Base-by-base conservation (phyloP, 2,888 invertebrate genomes). In the Loripinus fragilis region DNA sequence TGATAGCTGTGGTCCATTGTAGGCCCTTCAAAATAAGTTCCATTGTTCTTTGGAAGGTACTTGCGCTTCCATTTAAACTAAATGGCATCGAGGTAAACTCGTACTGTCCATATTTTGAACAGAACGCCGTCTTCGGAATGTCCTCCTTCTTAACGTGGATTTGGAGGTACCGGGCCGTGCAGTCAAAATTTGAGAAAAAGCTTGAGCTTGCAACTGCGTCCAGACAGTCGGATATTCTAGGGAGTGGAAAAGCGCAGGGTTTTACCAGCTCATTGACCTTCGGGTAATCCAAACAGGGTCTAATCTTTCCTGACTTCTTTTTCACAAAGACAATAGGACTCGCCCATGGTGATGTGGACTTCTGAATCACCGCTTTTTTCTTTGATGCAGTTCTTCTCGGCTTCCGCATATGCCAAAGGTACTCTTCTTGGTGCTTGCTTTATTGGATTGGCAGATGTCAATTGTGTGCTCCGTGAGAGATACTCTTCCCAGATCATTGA, bases 41-140 rank as follows among this genome's bases (percentile, higher is more conserved):
- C 50, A 85, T 83, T 5, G 68, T 30, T 66, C 80, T 65, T 60
- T 85, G 75, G 33, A 83, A 82, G 23, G 74, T 76, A 15, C 74
- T 70, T 2, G 74, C 70, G 30, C 71, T 71, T 42, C 75, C 76
- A 5, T 33, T 69, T 15, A 85, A 64, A n/a, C 83, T 81, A 64
- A 79, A 71, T 20, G 78, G 74, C 68, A 80, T 76, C 23, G 74
- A 66, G 28, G 35, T 33, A 48, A 80, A 85, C 38, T 84, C 80
- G 50, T 50, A 85, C 1, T 81, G 60, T 17, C 83, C 81, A 52
- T 78, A 76, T 38, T 77, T 80, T 12, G 79, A 77, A 17, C 69
- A 66, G 66, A 86, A 84, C 45, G 82, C 81, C 12, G 86, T 82
- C 70, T 85, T 84, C 20, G 71, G 78, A 25, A 79, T 77, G 45